These are phyloP conservation scores for Chloropsis hardwickii DNA, from an alignment of 2,113 vertebrate genomes.

Conservation along the genomic window DNA sequence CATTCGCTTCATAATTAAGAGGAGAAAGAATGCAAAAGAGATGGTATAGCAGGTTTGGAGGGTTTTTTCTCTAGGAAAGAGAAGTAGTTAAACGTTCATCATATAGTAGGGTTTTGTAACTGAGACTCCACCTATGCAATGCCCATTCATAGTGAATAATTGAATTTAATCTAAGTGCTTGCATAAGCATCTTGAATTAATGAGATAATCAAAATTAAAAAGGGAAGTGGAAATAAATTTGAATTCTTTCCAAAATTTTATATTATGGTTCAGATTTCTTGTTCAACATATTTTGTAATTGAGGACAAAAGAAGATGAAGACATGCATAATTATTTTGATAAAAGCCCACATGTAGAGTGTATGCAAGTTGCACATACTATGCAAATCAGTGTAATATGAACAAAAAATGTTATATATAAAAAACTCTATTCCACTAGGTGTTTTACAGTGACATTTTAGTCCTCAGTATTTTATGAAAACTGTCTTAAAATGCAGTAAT, in stretches of 20 bases:
- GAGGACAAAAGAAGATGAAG: not conserved
- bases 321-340: not conserved
- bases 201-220: not conserved
- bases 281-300: not conserved
- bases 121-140: not conserved
- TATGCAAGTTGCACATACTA: rapidly evolving
- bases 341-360: not conserved
- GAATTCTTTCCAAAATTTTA: not conserved
- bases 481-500: not conserved
- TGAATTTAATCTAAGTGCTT: not conserved
- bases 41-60: not conserved
- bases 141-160: not conserved
- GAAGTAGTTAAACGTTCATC: not conserved
- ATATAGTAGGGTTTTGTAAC: not conserved
- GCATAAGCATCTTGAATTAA: not conserved
- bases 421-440: not conserved
- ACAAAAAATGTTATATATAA: not conserved
- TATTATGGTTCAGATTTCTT: not conserved
- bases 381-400: not conserved
- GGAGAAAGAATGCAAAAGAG: not conserved
- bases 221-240: not conserved
- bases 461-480: not conserved
- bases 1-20: not conserved
- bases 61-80: not conserved
- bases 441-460: not conserved